phyloP scores from a whole-genome alignment of 2,888 invertebrate genomes.

The Hirtodrosophila confusa region DNA sequence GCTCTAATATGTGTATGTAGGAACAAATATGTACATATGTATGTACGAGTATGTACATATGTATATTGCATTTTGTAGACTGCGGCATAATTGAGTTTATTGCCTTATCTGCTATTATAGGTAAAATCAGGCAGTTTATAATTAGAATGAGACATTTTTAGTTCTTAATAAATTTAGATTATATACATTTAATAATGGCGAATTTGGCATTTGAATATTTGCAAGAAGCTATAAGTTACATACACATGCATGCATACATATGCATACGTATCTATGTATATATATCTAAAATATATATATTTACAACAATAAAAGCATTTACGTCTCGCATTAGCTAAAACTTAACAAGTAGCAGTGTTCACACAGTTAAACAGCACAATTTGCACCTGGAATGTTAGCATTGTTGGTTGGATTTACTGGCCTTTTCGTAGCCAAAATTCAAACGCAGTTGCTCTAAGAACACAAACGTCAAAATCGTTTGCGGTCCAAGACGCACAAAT shows the following conservation, averaged over 20 bases:
- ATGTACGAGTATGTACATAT: too few relatives aligned
- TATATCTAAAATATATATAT: constrained; percentile 10
- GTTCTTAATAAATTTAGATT: not conserved
- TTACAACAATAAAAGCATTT: constrained; percentile 57
- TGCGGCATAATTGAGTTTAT: too few relatives aligned
- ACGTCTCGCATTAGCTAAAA: constrained; percentile 35
- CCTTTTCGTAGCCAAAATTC: constrained; percentile 87
- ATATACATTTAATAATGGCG: not conserved
- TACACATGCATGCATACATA: not conserved
- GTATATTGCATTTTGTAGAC: too few relatives aligned
- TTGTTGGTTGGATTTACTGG: constrained; percentile 13
- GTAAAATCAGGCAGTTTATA: not conserved
- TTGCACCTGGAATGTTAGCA: constrained; percentile 65
- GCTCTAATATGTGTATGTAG: too few relatives aligned
- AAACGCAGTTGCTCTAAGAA: constrained; percentile 97
- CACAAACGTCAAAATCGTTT: constrained; percentile 97
- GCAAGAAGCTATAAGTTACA: not conserved
- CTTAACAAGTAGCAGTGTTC: constrained; percentile 26
- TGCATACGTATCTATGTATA: constrained; percentile 2
- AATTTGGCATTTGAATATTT: not conserved
- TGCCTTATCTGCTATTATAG: constrained; percentile 1
- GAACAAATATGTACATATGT: too few relatives aligned
- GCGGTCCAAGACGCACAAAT: constrained; percentile 97
- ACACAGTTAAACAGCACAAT: constrained; percentile 24
- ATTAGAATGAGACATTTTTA: not conserved